Base-by-base conservation (phyloP, 2,113 vertebrate species). In the Semnornis frantzii region DNA sequence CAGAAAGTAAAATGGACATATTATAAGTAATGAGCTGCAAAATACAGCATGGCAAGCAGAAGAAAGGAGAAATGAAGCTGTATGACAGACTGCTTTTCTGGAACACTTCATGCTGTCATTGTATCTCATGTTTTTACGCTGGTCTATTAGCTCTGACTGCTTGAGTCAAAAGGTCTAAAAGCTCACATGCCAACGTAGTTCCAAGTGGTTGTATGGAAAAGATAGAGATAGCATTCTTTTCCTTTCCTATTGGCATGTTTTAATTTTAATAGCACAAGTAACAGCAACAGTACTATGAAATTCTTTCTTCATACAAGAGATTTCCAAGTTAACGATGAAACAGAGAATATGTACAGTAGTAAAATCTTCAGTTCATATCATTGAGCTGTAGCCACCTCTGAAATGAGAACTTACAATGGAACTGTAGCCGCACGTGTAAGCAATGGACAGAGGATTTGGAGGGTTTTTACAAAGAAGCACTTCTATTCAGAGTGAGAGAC, bases 21-120 rank as follows among this genome's bases (percentile, higher is more conserved):
- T n/a, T 90, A 89, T 46, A 92, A 64, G 64, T 89, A 93, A 87
- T 83, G 84, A 97, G 74, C 90, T 90, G 82, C 68, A 95, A 93
- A 97, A 85, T 88, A 78, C 42, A 87, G 86, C 54, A 62, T 78
- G 92, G 92, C 68, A 94, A 94, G 37, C 91, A 91, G 68, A 95
- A 95, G 94, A 79, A 88, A 81, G 69, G 64, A 87, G 59, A 76
- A 90, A 89, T 95, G 83, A 81, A 96, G 87, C 89, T 91, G 57
- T 90, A 89, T 88, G 82, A 92, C 87, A 92, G 79, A 58, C 68
- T 83, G 87, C 85, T 94, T 92, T 80, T 86, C 77, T 81, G 76
- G 50, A 95, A 83, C 86, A 42, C 58, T 92, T 94, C 89, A 52
- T 94, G 59, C 86, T 75, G 57, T 88, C 82, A 93, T 57, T 82